Conservation (phyloP, 2,888 invertebrate genomes). For the Nomada fucata region DNA sequence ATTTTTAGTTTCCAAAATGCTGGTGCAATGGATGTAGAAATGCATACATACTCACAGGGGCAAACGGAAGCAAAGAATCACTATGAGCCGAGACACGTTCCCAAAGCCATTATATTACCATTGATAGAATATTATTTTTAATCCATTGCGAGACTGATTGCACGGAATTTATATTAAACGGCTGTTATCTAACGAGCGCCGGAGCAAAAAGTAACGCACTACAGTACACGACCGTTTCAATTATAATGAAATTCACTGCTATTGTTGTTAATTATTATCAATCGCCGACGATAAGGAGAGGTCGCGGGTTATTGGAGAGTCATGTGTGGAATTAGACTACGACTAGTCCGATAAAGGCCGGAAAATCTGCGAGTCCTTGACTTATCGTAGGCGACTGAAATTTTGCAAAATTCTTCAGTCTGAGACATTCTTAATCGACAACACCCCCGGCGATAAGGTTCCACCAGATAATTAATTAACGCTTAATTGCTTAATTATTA, state of each 20-base stretch:
- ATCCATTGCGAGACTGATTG: conserved; percentile 31
- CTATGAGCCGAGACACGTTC: background rate
- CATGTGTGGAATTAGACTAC: conserved; percentile 61
- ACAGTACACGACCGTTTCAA: conserved; percentile 41
- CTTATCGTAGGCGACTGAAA: conserved; percentile 30
- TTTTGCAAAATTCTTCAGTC: conserved; percentile 38
- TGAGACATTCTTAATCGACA: conserved; percentile 16
- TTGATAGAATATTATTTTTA: conserved; percentile 52
- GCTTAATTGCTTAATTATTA: conserved; percentile 19
- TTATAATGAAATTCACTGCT: conserved; percentile 57
- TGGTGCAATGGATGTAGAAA: background rate
- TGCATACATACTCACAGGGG: background rate
- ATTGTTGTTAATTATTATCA: conserved; percentile 56
- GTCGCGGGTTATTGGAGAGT: conserved; percentile 54
- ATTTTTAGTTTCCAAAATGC: background rate
- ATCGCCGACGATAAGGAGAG: conserved; percentile 43
- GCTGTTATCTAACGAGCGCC: conserved; percentile 32
- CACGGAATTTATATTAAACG: conserved; percentile 37
- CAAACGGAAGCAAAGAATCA: conserved; percentile 5
- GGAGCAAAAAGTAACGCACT: conserved; percentile 27
- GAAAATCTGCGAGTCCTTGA: conserved; percentile 53
- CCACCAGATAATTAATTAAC: conserved; percentile 14
- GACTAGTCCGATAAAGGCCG: conserved; percentile 43
- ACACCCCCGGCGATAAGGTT: conserved; percentile 14
- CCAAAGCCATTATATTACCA: conserved; percentile 8